phyloP scores from a whole-genome alignment of 1,140 invertebrate species.

The Watersipora subatra region DNA sequence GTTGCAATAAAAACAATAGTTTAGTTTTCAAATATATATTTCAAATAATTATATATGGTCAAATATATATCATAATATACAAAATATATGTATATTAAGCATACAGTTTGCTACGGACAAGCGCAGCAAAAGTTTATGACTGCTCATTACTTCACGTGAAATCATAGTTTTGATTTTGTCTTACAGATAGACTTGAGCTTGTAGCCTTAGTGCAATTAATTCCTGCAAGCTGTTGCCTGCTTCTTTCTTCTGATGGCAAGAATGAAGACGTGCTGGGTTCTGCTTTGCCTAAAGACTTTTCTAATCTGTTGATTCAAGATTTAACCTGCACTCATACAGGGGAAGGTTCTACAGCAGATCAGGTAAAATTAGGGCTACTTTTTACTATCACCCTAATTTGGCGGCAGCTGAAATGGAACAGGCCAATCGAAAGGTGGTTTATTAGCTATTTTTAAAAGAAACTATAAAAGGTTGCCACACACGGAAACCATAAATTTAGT shows the following conservation, averaged over 20 bases:
- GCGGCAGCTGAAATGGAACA: not conserved
- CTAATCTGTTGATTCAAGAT: not conserved
- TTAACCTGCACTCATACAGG: not conserved
- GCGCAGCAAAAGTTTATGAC: not conserved
- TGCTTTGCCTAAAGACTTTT: not conserved
- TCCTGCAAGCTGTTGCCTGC: not conserved
- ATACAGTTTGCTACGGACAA: not conserved
- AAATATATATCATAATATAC: not conserved
- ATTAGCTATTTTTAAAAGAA: no score
- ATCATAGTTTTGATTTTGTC: no score
- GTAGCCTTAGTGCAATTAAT: not conserved
- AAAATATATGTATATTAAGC: not conserved
- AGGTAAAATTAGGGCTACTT: not conserved
- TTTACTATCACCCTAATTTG: not conserved
- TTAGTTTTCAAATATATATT: not conserved
- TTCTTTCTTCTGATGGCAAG: not conserved
- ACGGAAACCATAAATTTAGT: no score
- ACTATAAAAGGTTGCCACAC: no score
- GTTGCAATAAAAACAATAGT: not conserved
- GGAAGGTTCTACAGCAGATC: not conserved
- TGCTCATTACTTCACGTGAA: not conserved
- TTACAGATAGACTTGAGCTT: not conserved
- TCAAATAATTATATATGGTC: not conserved
- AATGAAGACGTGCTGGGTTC: not conserved
- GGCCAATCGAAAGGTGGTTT: no score